Base-by-base conservation (phyloP, 2,113 vertebrate genomes). In the Petrocephalus microphthalmus region DNA sequence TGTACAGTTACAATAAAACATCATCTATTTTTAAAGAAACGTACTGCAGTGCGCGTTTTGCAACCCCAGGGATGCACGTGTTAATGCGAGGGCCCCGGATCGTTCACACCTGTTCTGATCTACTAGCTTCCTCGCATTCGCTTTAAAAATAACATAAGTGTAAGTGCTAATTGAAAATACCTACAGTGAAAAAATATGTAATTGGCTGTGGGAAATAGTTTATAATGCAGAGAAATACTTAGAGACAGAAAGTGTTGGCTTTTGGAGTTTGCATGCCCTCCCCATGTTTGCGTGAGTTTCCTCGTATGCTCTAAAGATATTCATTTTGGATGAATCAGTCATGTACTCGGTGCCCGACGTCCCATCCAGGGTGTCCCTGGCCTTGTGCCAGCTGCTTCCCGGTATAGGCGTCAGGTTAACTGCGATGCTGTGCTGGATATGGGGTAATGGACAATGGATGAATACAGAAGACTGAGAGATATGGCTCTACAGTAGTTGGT, bases 111-210 rank as follows among this genome's bases (percentile, higher is more conserved):
- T n/a, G 7, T 56, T 86, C 29, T 22, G 17, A 60, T 64, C 54
- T 47, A 20, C 17, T 20, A 64, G 22, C 33, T 57, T 57, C 85
- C 51, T 60, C 54, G 64, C 85, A 22, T 60, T 85, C 37, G 25
- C 84, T 56, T 57, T 52, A 60, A 22, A 88, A 89, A 87, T 87
- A 54, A 33, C 86, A 85, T 89, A 89, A 86, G 86, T 88, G 25
- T 82, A 89, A 81, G 89, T 53, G 91, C 51, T 91, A 91, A 90
- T 90, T 90, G 90, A 85, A 91, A 85, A 37, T 67, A 84, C 84
- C 8, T 71, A 67, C 20, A 83, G 85, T 64, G 88, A 67, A 67
- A 53, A 88, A 52, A 19, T 37, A 45, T 56, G 52, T 15, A 47
- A 56, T 22, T n/a, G 22, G 29, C 51, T 22, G 60, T 22, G 10